Base-by-base conservation (phyloP, 2,888 invertebrate genomes). In the Ischnus inquisitorius region DNA sequence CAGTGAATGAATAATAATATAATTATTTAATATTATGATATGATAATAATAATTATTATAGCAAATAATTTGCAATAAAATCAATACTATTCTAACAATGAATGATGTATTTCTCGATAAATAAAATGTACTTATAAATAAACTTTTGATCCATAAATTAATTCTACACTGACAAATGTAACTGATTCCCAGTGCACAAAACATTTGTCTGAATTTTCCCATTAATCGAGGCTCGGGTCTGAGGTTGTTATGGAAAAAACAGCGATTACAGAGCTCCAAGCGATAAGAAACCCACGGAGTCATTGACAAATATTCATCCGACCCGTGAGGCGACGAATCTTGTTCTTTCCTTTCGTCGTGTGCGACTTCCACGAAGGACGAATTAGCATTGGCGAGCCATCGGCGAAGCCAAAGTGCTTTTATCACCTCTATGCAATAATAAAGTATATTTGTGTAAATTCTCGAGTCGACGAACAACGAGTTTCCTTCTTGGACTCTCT, bases 381-480 rank as follows among this genome's bases (percentile, higher is more conserved):
- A 51, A 62, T 82, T 78, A 68, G 43, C 72, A 72, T 78, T 82
- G 48, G 62, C 67, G 72, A 67, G 54, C 64, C 19, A 16, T 8
- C 22, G 22, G 22, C 54, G 54, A 22, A 12, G 54, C 54, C 19
- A 19, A 19, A 19, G 51, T 8, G 16, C 22, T 54, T 22, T 3
- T 16, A 71, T 60, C 57, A 54, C 39, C 43, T 62, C 62, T 34
- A 34, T 34, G 8, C 8, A 34, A 34, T 34, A 34, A 34, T 5
- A 34, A 34, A 4, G 34, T 34, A 34, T 34, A 34, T 54, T 1
- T 10, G 19, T 54, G 2, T 28, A 34, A 57, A 71, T 54, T 54
- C 28, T 46, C 22, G 12, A 28, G n/a, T n/a, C n/a, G 46, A 54
- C 46, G 48, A 16, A 41, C 54, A 39, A 57, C 54, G 22, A 10